Conservation (phyloP, 2,888 invertebrate species). For the Sarcophaga subvicina region DNA sequence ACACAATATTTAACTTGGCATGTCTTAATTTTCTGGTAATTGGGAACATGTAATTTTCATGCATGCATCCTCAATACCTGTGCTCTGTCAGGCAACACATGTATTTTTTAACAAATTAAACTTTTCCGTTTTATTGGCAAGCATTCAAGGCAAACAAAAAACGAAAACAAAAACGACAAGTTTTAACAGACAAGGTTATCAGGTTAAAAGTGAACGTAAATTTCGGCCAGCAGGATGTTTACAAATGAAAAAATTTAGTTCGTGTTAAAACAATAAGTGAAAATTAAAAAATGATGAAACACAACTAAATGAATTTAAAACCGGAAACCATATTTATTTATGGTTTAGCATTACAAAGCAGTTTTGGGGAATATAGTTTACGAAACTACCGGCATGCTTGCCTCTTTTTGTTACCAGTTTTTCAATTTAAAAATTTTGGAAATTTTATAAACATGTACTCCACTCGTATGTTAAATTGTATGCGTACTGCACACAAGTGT, state of each 20-base stretch:
- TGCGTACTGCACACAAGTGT: no score
- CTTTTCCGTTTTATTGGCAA: neutral
- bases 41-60: neutral
- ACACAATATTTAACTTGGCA: conserved; percentile 26
- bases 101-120: conserved; percentile 20
- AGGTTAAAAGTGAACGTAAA: conserved; percentile 1
- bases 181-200: no score
- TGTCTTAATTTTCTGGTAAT: conserved; percentile 26
- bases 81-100: neutral
- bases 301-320: conserved; percentile 1
- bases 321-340: conserved; percentile 31
- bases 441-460: no score
- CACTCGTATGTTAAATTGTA: no score
- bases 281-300: neutral
- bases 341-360: conserved; percentile 13
- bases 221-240: neutral
- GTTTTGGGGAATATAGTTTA: neutral
- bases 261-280: no score
- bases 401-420: neutral
- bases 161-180: no score
- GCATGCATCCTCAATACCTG: no score
- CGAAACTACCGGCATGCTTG: neutral
- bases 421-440: no score
- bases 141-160: neutral
- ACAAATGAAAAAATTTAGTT: no score